phyloP scores from a whole-genome alignment of 2,888 invertebrate species.

The Ariolimax columbianus region DNA sequence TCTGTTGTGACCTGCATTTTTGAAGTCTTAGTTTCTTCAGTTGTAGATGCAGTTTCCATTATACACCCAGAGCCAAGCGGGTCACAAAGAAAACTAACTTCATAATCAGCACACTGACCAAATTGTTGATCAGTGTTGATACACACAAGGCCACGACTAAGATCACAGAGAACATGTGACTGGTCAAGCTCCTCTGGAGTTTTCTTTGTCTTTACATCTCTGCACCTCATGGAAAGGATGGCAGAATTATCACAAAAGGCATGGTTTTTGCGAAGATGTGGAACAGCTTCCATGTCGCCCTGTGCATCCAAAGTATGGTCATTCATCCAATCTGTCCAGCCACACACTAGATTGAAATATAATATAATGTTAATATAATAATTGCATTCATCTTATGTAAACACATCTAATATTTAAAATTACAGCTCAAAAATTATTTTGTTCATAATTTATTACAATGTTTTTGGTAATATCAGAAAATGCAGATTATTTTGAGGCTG shows the following conservation, averaged over 20 bases:
- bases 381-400: no score
- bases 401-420: not conserved
- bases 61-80: conserved; percentile 51
- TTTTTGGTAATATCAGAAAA: no score
- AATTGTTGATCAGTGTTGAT: conserved; percentile 1
- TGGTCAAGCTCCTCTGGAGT: conserved; percentile 36
- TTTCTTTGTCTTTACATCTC: conserved; percentile 25
- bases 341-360: conserved; percentile 3
- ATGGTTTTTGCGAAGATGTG: conserved; percentile 1
- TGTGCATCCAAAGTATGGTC: not conserved
- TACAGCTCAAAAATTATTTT: not conserved
- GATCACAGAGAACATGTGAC: conserved; percentile 14
- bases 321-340: conserved; percentile 43
- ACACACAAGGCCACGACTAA: conserved; percentile 7
- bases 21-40: not conserved
- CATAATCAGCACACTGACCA: conserved; percentile 56
- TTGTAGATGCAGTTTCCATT: not conserved
- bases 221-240: conserved; percentile 21
- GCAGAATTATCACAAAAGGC: conserved; percentile 15
- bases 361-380: not conserved
- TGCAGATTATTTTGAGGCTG: no score
- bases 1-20: not conserved
- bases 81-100: conserved; percentile 58
- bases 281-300: conserved; percentile 26
- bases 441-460: not conserved